Percentiles rank a stretch among this genome's conserved stretches.
Conservation (phyloP, 1,140 invertebrate species). For the Dreissena rostriformis region DNA sequence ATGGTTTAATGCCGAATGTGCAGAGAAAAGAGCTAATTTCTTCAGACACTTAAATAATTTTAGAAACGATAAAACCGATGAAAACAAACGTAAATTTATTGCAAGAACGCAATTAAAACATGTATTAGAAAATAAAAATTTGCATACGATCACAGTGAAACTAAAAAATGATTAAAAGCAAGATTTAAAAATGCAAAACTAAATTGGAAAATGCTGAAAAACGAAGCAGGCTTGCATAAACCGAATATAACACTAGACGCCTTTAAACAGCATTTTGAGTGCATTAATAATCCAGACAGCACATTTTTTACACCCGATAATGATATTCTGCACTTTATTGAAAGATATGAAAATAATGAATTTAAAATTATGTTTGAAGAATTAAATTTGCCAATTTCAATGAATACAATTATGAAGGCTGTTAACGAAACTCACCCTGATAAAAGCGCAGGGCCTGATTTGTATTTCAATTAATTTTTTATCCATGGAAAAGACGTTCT, state of each 20-base stretch:
- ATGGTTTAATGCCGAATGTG: too few species aligned
- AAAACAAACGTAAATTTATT: conserved; percentile 20
- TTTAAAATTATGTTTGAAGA: conserved; percentile 37
- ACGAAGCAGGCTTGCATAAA: too few species aligned
- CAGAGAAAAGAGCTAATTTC: too few species aligned
- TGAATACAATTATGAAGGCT: background rate
- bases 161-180: too few species aligned
- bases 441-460: conserved; percentile 16
- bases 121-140: too few species aligned
- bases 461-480: conserved; percentile 21
- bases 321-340: conserved; percentile 31
- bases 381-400: background rate
- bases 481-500: background rate
- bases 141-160: too few species aligned
- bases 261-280: conserved; percentile 27
- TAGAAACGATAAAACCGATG: too few species aligned
- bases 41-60: too few species aligned
- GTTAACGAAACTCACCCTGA: background rate
- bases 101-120: too few species aligned
- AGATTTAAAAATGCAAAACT: too few species aligned
- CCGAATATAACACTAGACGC: background rate
- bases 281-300: conserved; percentile 14
- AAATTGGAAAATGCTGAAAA: too few species aligned
- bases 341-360: conserved; percentile 21
- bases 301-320: conserved; percentile 28